phyloP scores from a whole-genome alignment of 1,140 invertebrate genomes.

The Aphelenchoides besseyi region DNA sequence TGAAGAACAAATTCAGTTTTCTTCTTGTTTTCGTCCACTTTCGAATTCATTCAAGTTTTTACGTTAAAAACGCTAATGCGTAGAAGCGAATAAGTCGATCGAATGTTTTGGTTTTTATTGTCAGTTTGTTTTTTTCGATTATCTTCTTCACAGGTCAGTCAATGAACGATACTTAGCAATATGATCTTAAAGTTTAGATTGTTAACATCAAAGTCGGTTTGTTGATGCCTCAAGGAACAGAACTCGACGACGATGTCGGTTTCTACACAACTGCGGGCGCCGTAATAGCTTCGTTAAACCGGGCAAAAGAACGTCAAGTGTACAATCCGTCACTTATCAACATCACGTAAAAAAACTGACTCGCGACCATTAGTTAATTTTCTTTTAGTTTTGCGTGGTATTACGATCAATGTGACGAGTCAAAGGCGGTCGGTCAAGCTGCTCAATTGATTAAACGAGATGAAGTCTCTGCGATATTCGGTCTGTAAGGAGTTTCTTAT shows the following conservation, averaged over 20 bases:
- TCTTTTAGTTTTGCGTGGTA: constrained; percentile 38
- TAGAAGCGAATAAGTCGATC: too few relatives aligned
- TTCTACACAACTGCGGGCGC: background rate
- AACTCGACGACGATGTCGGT: background rate
- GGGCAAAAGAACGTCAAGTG: background rate
- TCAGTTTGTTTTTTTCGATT: too few relatives aligned
- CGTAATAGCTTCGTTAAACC: background rate
- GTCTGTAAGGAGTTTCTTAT: too few relatives aligned
- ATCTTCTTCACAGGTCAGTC: too few relatives aligned
- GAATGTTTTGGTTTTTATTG: too few relatives aligned
- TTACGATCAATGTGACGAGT: constrained; percentile 36
- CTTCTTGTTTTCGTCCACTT: too few relatives aligned
- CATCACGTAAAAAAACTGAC: constrained; percentile 9
- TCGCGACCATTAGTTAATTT: background rate
- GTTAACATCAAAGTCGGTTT: background rate
- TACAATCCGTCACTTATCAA: constrained; percentile 11
- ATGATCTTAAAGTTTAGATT: too few relatives aligned
- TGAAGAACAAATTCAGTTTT: too few relatives aligned
- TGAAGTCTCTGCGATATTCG: constrained; percentile 31
- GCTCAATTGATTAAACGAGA: constrained; percentile 35
- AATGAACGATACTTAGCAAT: too few relatives aligned
- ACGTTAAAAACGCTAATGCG: too few relatives aligned
- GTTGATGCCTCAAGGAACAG: background rate
- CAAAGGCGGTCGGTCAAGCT: constrained; percentile 31
- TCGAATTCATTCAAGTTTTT: too few relatives aligned